Percentiles rank a stretch among this genome's conserved stretches.
These are phyloP conservation scores for Cnemophilus loriae DNA, from an alignment of 2,113 vertebrate genomes.

Conservation along the genomic window DNA sequence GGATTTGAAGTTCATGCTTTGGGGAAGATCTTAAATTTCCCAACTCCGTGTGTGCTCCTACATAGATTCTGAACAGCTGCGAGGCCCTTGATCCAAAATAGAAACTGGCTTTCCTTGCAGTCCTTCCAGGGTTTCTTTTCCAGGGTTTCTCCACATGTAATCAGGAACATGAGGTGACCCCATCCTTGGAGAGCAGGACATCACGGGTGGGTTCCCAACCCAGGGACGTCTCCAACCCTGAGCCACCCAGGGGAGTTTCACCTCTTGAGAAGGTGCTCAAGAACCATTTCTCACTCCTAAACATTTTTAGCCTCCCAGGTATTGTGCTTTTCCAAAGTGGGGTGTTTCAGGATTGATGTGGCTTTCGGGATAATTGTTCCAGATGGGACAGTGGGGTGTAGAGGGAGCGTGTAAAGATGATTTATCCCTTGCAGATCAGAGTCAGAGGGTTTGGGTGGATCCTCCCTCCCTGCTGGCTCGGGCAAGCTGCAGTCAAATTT, in stretches of 20 bases:
- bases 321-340: not conserved
- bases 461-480: not conserved
- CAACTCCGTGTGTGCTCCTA: not conserved
- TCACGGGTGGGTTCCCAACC: accelerated
- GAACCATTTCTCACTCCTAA: accelerated
- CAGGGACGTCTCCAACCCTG: accelerated
- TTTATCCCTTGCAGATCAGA: slow-evolving; percentile 19
- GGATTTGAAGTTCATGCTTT: not conserved
- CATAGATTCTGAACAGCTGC: not conserved
- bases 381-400: slow-evolving; percentile 6
- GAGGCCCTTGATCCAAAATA: not conserved
- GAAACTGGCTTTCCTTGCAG: not conserved
- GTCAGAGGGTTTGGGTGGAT: not conserved
- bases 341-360: not conserved
- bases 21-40: not conserved
- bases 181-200: not conserved
- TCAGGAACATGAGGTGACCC: not conserved
- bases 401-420: not conserved
- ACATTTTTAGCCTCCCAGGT: not conserved
- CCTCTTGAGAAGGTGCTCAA: not conserved
- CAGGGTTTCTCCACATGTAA: not conserved
- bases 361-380: not conserved
- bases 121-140: not conserved
- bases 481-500: not conserved
- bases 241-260: not conserved